Evolutionary conservation across 2,888 invertebrate genomes (phyloP).

Genomic region (Ichneumoninae sp.): DNA sequence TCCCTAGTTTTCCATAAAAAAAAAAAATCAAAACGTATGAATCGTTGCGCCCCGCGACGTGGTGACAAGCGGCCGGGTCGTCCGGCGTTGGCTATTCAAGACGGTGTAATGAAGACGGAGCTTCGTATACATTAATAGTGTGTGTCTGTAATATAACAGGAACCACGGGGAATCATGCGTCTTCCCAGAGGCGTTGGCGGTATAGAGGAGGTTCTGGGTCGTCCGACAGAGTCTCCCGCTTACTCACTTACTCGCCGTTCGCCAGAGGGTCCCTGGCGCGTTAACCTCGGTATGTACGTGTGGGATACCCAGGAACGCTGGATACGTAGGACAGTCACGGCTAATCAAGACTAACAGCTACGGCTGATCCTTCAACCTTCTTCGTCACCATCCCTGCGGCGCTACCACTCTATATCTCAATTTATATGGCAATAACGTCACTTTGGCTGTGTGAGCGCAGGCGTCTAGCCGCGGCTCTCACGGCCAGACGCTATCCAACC

Average conservation of each 20-base stretch:
- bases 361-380: conserved; percentile 82
- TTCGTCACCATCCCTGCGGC: conserved; percentile 74
- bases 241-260: conserved; percentile 51
- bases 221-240: conserved; percentile 13
- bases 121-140: conserved; percentile 62
- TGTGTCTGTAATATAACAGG: conserved; percentile 52
- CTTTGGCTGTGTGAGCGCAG: conserved; percentile 70
- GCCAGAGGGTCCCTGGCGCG: conserved; percentile 44
- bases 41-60: conserved; percentile 14
- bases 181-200: conserved; percentile 71
- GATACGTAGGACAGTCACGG: conserved; percentile 77
- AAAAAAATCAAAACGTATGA: neutral
- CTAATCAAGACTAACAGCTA: conserved; percentile 84
- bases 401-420: conserved; percentile 80
- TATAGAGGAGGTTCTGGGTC: conserved; percentile 7
- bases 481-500: conserved; percentile 20
- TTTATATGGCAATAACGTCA: conserved; percentile 83
- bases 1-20: neutral
- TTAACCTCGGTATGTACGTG: conserved; percentile 31
- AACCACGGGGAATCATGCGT: conserved; percentile 73
- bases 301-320: conserved; percentile 35
- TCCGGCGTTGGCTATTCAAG: conserved; percentile 51
- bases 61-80: conserved; percentile 12
- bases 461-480: conserved; percentile 55
- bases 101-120: conserved; percentile 65